A percentile compares a stretch with the other conserved stretches of the same genome.
phyloP scores from a whole-genome alignment of 2,113 vertebrate genomes.

The Tetrax tetrax region DNA sequence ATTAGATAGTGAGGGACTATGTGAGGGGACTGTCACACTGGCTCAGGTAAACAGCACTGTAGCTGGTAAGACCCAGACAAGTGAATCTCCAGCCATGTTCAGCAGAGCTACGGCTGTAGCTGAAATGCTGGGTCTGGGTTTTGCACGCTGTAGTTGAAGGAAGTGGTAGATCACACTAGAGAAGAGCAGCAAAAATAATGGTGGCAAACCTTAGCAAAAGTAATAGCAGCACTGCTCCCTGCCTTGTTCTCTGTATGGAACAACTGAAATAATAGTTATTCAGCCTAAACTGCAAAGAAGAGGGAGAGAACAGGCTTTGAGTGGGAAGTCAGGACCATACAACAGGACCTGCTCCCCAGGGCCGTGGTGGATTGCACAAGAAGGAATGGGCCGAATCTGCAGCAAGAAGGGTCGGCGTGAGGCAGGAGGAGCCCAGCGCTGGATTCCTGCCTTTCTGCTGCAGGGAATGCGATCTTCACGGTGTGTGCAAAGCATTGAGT shows the following conservation, averaged over 20 bases:
- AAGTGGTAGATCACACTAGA: not conserved
- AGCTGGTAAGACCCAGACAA: not conserved
- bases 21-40: not conserved
- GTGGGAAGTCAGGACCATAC: not conserved
- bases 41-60: not conserved
- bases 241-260: not conserved
- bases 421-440: not conserved
- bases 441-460: not conserved
- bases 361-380: fast-evolving
- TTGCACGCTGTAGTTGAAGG: not conserved
- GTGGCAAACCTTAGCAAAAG: not conserved
- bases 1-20: not conserved
- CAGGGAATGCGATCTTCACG: not conserved
- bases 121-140: not conserved
- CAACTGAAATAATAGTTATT: not conserved
- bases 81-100: not conserved
- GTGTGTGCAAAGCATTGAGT: not conserved
- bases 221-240: not conserved
- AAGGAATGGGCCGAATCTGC: not conserved
- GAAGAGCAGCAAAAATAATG: not conserved
- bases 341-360: not conserved
- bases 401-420: not conserved
- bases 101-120: not conserved
- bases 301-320: not conserved
- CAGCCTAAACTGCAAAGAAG: not conserved